Evolutionary conservation across 2,888 invertebrate genomes (phyloP).

Genomic region (Drosophila imparisetae): DNA sequence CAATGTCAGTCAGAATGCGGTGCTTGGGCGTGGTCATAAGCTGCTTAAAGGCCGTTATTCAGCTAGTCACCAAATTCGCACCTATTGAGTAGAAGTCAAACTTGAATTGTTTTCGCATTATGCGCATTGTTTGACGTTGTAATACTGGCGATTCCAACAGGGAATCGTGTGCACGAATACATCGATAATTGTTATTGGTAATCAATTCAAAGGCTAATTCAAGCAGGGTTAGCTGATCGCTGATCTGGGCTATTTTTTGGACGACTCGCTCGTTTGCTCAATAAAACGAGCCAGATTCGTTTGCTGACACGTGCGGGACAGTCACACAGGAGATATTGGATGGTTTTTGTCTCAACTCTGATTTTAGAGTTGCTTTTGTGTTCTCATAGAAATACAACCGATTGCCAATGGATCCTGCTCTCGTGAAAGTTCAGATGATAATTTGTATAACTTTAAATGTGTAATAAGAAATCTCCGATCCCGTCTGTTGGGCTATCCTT

Average conservation of each 20-base stretch:
- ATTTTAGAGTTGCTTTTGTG: not conserved
- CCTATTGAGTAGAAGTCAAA: not conserved
- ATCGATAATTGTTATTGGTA: not conserved
- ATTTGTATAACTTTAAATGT: not conserved
- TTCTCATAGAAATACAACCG: not conserved
- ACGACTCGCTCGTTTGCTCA: too few species aligned
- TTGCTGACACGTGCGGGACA: too few species aligned
- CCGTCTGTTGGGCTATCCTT: not conserved
- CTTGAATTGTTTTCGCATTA: not conserved
- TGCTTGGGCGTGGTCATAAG: slow-evolving; percentile 22
- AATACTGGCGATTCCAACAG: not conserved
- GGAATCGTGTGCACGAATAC: not conserved
- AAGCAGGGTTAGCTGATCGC: not conserved
- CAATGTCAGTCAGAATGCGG: slow-evolving; percentile 14
- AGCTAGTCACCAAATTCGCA: slow-evolving; percentile 4
- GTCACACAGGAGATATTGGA: too few species aligned
- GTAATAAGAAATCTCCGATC: not conserved
- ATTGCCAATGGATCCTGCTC: not conserved
- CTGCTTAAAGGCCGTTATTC: slow-evolving; percentile 16
- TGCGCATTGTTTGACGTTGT: not conserved
- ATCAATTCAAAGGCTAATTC: not conserved
- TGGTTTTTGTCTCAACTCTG: too few species aligned
- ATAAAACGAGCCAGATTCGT: too few species aligned
- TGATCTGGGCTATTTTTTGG: not conserved
- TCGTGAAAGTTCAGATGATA: not conserved